These are phyloP conservation scores for Hermetia illucens DNA, from an alignment of 1,140 invertebrate species.

Conservation along the genomic window DNA sequence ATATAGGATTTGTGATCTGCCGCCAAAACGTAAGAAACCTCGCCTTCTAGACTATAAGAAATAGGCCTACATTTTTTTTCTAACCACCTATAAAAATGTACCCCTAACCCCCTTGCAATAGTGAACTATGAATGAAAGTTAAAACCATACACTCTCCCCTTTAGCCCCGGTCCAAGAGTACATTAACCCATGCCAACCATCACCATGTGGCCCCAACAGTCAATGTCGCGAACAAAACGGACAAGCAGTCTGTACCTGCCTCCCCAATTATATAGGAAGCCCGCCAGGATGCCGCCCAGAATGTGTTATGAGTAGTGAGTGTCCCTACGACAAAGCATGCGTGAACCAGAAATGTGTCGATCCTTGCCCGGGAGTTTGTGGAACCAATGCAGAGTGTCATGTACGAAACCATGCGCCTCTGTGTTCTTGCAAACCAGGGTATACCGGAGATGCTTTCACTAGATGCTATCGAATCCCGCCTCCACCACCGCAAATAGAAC, in stretches of 20 bases:
- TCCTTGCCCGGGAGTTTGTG: slow-evolving; percentile 56
- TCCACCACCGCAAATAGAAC: slow-evolving; percentile 36
- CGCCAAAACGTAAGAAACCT: slow-evolving; percentile 26
- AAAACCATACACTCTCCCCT: slow-evolving; percentile 5
- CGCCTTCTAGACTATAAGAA: slow-evolving; percentile 25
- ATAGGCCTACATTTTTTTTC: slow-evolving; percentile 25
- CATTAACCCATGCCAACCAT: slow-evolving; percentile 40
- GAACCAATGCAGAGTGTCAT: slow-evolving; percentile 38
- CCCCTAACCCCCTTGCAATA: slow-evolving; percentile 33
- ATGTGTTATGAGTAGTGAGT: slow-evolving; percentile 48
- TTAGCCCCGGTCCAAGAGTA: slow-evolving; percentile 23
- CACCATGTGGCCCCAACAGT: slow-evolving; percentile 56
- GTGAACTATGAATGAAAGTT: background rate
- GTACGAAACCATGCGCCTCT: slow-evolving; percentile 43
- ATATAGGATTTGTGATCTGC: slow-evolving; percentile 37
- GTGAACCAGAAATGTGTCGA: slow-evolving; percentile 52
- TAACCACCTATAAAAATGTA: slow-evolving; percentile 43
- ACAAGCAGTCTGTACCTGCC: slow-evolving; percentile 52
- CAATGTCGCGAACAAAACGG: slow-evolving; percentile 47
- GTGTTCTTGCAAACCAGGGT: slow-evolving; percentile 43
- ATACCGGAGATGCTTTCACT: slow-evolving; percentile 49
- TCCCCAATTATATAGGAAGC: slow-evolving; percentile 54
- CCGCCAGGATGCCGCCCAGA: slow-evolving; percentile 59
- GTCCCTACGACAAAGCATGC: slow-evolving; percentile 49
- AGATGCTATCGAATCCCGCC: slow-evolving; percentile 38